A percentile compares a stretch with the other conserved stretches of the same genome.
Evolutionary conservation across 2,113 vertebrate species (phyloP).

Genomic region (Pseudolaguvia tuberculata): DNA sequence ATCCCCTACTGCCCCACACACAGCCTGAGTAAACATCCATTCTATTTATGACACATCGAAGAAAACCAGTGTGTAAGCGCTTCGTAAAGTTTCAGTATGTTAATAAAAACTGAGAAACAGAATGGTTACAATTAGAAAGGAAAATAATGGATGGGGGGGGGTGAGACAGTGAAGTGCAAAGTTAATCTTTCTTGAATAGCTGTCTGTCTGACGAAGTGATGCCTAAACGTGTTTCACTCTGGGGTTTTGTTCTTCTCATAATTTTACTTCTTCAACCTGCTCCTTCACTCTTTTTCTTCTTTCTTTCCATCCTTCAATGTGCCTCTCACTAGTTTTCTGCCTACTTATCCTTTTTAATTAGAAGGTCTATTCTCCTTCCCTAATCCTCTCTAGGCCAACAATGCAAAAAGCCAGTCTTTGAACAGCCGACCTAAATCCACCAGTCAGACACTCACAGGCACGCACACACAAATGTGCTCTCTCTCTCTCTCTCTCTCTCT

Average conservation of each 20-base stretch:
- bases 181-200: slow-evolving; percentile 69
- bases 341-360: slow-evolving; percentile 78
- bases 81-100: not conserved
- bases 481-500: not conserved
- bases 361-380: slow-evolving; percentile 69
- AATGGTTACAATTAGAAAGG: slow-evolving; percentile 15
- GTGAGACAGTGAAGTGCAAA: slow-evolving; percentile 60
- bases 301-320: slow-evolving; percentile 64
- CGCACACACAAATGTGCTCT: not conserved
- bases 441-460: slow-evolving; percentile 39
- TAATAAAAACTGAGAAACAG: slow-evolving; percentile 12
- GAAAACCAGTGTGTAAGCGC: not conserved
- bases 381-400: slow-evolving; percentile 75
- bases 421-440: slow-evolving; percentile 66
- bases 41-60: not conserved
- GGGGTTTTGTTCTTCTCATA: slow-evolving; percentile 61
- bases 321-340: slow-evolving; percentile 68
- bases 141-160: slow-evolving; percentile 45
- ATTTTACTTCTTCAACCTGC: slow-evolving; percentile 26
- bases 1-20: slow-evolving; percentile 55
- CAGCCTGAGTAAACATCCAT: not conserved
- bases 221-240: slow-evolving; percentile 66
- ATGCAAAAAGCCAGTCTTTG: slow-evolving; percentile 74
- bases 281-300: slow-evolving; percentile 49
- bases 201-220: slow-evolving; percentile 62